These are phyloP conservation scores for Eublepharis macularius DNA, from an alignment of 2,113 vertebrate genomes.

Conservation along the genomic window DNA sequence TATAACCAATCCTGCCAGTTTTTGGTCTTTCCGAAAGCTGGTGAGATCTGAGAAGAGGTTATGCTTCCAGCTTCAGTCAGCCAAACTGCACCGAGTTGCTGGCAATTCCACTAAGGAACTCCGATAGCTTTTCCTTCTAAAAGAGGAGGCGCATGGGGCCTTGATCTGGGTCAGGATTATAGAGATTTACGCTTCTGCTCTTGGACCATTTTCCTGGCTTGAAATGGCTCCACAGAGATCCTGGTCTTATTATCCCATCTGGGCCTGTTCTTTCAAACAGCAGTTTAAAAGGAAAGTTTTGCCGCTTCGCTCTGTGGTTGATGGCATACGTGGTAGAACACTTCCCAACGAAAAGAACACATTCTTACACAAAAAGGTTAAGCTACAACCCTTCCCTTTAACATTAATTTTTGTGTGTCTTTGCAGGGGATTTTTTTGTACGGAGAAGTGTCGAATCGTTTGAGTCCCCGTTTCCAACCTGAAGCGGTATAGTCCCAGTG, in stretches of 20 bases:
- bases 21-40: fast-evolving
- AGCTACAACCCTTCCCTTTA: background rate
- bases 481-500: background rate
- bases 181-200: too few species aligned
- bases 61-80: too few species aligned
- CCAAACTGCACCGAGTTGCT: too few species aligned
- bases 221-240: too few species aligned
- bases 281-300: fast-evolving
- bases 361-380: too few species aligned
- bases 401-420: background rate
- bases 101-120: too few species aligned
- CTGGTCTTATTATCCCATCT: background rate
- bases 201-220: too few species aligned
- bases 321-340: background rate
- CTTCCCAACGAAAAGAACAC: background rate
- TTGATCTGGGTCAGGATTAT: too few species aligned
- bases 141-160: too few species aligned
- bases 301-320: background rate
- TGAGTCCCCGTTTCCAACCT: background rate
- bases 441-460: background rate
- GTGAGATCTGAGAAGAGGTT: fast-evolving
- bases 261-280: background rate
- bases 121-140: too few species aligned
- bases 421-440: background rate
- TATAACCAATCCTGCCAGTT: background rate